A percentile compares a stretch with the other conserved stretches of the same genome.
phyloP scores from a whole-genome alignment of 2,113 vertebrate species.

The Platanista minor region DNA sequence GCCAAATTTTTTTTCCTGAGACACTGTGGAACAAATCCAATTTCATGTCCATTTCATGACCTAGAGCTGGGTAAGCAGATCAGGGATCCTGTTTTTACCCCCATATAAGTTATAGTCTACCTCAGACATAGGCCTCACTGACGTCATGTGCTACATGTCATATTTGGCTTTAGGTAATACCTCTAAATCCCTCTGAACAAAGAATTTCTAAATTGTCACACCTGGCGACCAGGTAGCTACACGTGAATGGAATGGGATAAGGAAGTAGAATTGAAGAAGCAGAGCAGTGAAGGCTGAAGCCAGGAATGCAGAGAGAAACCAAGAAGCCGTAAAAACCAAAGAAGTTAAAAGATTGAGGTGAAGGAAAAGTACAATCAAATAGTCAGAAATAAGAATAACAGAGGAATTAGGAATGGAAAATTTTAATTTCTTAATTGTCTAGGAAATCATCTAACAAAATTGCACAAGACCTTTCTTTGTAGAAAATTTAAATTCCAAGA shows the following conservation, averaged over 20 bases:
- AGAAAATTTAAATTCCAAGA: background rate
- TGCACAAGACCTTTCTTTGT: background rate
- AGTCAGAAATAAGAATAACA: background rate
- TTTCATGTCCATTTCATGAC: background rate
- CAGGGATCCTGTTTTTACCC: background rate
- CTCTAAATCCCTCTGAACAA: background rate
- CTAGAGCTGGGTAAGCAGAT: background rate
- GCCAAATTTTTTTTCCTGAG: background rate
- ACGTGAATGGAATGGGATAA: background rate
- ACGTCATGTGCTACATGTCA: background rate
- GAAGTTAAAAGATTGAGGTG: background rate
- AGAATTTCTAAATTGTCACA: background rate
- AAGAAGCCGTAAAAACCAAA: background rate
- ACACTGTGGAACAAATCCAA: background rate
- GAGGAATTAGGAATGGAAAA: background rate
- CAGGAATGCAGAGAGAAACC: background rate
- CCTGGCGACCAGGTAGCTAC: background rate
- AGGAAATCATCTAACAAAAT: slow-evolving; percentile 22
- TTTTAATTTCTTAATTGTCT: background rate
- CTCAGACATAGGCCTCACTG: background rate
- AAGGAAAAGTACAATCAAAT: background rate
- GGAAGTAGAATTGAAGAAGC: background rate
- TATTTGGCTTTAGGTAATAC: background rate
- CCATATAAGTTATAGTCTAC: background rate
- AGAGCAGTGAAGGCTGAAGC: background rate